Conservation (phyloP, 2,888 invertebrate genomes). For the Conus canariensis region DNA sequence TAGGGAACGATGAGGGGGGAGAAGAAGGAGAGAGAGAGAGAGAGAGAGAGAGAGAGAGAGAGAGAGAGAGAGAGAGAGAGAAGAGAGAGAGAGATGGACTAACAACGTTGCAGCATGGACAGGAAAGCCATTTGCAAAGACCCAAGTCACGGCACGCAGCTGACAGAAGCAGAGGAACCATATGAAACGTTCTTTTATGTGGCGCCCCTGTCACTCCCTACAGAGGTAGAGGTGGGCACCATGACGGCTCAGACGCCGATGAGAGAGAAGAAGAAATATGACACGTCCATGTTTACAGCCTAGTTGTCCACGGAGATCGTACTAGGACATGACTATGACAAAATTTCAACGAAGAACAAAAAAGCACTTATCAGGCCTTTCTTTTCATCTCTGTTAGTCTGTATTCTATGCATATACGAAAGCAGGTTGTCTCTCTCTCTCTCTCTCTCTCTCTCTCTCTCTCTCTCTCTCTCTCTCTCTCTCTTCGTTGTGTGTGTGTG, state of each 20-base stretch:
- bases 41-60: constrained; percentile 18
- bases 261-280: neutral
- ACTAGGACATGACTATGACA: too few species aligned
- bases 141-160: neutral
- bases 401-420: too few species aligned
- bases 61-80: neutral
- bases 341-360: too few species aligned
- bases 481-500: too few species aligned
- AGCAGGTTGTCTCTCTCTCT: too few species aligned
- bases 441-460: too few species aligned
- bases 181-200: neutral
- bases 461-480: too few species aligned
- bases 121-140: neutral
- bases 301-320: too few species aligned
- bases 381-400: too few species aligned
- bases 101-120: neutral
- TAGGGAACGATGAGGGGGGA: too few species aligned
- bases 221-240: too few species aligned
- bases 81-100: neutral
- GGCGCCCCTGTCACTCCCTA: neutral
- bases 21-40: neutral
- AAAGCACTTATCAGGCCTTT: too few species aligned
- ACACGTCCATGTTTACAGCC: neutral
- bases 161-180: neutral
- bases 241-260: neutral